Evolutionary conservation across 2,113 vertebrate genomes (phyloP), one percentile per base, ranked within the genome.

Genomic region (Machaerirhynchus nigripectus): DNA sequence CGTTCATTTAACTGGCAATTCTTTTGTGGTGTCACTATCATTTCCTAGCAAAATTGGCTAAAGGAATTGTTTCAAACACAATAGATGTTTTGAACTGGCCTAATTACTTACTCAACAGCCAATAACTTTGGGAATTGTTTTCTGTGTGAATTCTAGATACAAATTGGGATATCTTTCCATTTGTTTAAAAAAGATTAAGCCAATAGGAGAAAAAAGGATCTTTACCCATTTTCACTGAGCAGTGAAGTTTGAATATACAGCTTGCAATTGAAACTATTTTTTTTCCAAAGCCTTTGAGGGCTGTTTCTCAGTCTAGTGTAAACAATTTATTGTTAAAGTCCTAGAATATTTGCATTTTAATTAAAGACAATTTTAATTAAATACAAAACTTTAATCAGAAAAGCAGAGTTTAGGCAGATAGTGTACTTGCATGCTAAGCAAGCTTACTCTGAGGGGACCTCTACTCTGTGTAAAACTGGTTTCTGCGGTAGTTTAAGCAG

Each of bases 261-360:
- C 90, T 97, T 94, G 93, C 88, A 97, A 96, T 80, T 88, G 89
- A 94, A 97, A 88, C 83, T 87, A 55, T 96, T 95, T 92, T 97
- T 95, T 97, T 69, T 23, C 71, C 79, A 97, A 97, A 97, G 92
- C 97, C 96, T 98, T 90, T 96, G 95, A 97, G 97, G 87, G 84
- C 93, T 94, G 78, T 97, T 98, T 96, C 88, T 97, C 95, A 96
- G 96, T 97, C 95, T 98, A 92, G 94, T 97, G 95, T 97, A 98
- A 98, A 98, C 95, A 97, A 98, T 97, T 97, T 98, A 97, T 97
- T 98, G 96, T 97, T 97, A 65, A 96, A 97, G 91, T 97, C 95
- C 95, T 97, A 94, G 94, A 98, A 98, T 98, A 98, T 98, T 98
- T 98, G 96, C 97, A 98, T 98, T 98, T 98, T 97, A 97, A 98